Percentiles rank a stretch among this genome's conserved stretches.
These are phyloP conservation scores for Dolichopus griseipennis DNA, from an alignment of 2,888 invertebrate genomes.

Conservation along the genomic window DNA sequence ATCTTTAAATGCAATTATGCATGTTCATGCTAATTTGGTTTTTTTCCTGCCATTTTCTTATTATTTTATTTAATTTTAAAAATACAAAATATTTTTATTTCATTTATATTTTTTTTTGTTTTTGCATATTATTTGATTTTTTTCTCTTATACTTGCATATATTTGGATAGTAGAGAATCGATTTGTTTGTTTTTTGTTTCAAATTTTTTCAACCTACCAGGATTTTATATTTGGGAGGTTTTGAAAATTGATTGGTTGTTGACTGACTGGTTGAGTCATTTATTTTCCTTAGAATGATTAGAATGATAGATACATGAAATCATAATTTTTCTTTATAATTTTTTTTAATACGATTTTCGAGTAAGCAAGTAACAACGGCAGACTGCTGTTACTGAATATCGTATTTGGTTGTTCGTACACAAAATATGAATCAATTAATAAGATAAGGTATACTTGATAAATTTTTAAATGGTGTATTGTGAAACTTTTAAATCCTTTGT, in stretches of 20 bases:
- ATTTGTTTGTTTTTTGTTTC: too few relatives aligned
- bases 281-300: slow-evolving; percentile 1
- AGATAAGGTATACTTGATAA: not conserved
- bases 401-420: not conserved
- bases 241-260: not conserved
- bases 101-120: not conserved
- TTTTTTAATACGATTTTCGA: too few relatives aligned
- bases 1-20: slow-evolving; percentile 1
- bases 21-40: not conserved
- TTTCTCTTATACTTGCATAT: not conserved
- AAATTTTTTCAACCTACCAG: not conserved
- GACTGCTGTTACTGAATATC: not conserved
- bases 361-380: too few relatives aligned
- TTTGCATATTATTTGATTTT: not conserved
- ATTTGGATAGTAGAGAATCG: not conserved
- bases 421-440: too few relatives aligned
- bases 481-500: too few relatives aligned
- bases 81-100: not conserved
- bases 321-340: not conserved
- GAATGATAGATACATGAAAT: slow-evolving; percentile 4
- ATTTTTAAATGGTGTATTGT: not conserved
- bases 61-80: not conserved
- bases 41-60: not conserved
- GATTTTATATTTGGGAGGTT: slow-evolving; percentile 4
- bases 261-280: slow-evolving; percentile 1